Base-by-base conservation (phyloP, 1,140 invertebrate genomes). In the Drosophila watanabei region DNA sequence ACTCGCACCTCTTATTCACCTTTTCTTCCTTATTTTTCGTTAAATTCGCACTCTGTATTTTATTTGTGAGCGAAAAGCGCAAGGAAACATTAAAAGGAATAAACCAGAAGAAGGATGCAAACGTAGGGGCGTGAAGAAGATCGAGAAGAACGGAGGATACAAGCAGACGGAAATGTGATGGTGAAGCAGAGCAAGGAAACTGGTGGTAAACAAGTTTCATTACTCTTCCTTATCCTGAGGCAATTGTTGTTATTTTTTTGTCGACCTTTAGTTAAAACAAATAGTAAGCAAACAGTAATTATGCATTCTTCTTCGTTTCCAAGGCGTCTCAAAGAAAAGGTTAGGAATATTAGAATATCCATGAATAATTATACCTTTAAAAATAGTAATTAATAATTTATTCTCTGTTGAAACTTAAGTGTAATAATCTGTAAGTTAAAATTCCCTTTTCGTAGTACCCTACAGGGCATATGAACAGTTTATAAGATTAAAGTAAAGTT, bases 161-260 rank as follows among this genome's bases (percentile, higher is more conserved):
- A 57, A 39, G 28, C 18, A 20, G 10, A 32, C 16, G 18, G 11
- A 41, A 30, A 13, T 14, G 1, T 20, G 33, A 37, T 18, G 51
- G 51, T 14, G n/a, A n/a, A n/a, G 6, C 5, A 61, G 10, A 33
- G 35, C 20, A 62, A 9, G 45, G 8, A 13, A 20, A 66, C 41
- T 37, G 33, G 37, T 45, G 18, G 60, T 52, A 70, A 70, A 70
- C 66, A 30, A 69, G 66, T 70, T 70, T 69, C 45, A 30, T 37
- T n/a, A 69, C 46, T 41, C 18, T 45, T 45, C 18, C 30, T 43
- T 70, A 30, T 69, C 66, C 63, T 70, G 45, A 14, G 51, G 32
- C 63, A 70, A 51, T 65, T 62, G 32, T 56, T 56, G 20, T 56
- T 39, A 24, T 37, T 56, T 37, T 56, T 49, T 4, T 18, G 13